Evolutionary conservation across 2,797 vertebrate genomes (phyloP).

Genomic region (Harpagifer antarcticus): DNA sequence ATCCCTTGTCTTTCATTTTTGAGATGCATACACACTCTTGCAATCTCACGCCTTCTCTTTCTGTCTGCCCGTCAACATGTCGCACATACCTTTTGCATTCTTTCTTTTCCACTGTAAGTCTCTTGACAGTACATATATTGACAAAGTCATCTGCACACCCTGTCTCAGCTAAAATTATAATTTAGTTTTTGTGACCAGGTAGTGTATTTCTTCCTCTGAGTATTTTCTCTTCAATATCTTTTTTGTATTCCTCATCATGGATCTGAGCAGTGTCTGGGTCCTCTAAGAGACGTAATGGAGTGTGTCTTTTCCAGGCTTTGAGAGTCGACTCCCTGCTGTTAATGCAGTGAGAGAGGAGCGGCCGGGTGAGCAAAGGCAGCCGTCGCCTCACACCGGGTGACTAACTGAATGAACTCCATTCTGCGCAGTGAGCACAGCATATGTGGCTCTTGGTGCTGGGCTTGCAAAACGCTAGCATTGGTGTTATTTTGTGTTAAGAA

Average conservation of each 20-base stretch:
- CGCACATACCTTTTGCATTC: not conserved
- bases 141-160: not conserved
- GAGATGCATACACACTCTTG: not conserved
- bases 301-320: conserved; percentile 74
- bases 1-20: not conserved
- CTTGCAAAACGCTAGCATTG: conserved; percentile 46
- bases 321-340: conserved; percentile 69
- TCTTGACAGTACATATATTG: not conserved
- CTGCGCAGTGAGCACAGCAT: conserved; percentile 68
- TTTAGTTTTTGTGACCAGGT: not conserved
- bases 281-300: conserved; percentile 76
- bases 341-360: conserved; percentile 67
- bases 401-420: conserved; percentile 69
- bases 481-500: conserved; percentile 56
- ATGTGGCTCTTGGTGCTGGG: conserved; percentile 49
- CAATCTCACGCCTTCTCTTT: not conserved
- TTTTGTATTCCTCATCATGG: conserved; percentile 38
- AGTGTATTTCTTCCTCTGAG: not conserved
- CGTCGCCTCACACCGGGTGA: conserved; percentile 71
- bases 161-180: not conserved
- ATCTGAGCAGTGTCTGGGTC: conserved; percentile 57
- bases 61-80: not conserved
- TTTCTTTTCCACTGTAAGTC: not conserved
- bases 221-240: conserved; percentile 15
- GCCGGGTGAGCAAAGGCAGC: conserved; percentile 61